phyloP scores from a whole-genome alignment of 2,888 invertebrate species.

The Lycophotia porphyrea region DNA sequence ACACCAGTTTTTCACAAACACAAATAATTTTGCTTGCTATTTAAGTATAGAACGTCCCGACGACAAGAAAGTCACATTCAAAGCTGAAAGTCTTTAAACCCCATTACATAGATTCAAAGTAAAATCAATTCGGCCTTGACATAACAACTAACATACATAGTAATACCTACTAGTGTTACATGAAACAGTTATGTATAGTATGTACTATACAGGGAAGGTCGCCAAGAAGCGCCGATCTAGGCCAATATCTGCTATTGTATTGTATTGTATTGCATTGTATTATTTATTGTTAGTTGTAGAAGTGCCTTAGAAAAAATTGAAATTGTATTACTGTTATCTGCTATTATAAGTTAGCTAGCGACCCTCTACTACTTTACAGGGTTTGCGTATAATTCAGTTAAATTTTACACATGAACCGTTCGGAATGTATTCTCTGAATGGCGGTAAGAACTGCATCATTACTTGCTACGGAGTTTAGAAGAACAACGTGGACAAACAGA shows the following conservation, averaged over 20 bases:
- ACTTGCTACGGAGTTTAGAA: not conserved
- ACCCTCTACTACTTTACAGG: not conserved
- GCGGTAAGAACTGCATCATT: too few relatives aligned
- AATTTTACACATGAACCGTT: too few relatives aligned
- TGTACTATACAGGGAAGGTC: not conserved
- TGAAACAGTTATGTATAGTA: constrained; percentile 18
- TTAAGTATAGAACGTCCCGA: too few relatives aligned
- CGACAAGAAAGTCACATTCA: not conserved
- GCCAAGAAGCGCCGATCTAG: constrained; percentile 35
- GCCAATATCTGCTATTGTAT: constrained; percentile 12
- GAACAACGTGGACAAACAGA: not conserved
- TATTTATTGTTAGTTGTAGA: too few relatives aligned
- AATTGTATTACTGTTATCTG: too few relatives aligned
- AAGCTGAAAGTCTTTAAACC: not conserved
- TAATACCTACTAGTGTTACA: not conserved
- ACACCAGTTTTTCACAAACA: too few relatives aligned
- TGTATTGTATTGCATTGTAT: too few relatives aligned
- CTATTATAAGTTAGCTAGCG: not conserved
- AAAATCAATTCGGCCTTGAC: constrained; percentile 37
- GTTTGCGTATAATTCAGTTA: not conserved
- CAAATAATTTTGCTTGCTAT: too few relatives aligned
- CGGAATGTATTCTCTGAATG: not conserved
- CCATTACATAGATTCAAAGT: constrained; percentile 15
- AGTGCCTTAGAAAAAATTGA: too few relatives aligned
- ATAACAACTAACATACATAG: constrained; percentile 35